Evolutionary conservation across 2,888 invertebrate genomes (phyloP).

Genomic region (Reticulitermes lucifugus): DNA sequence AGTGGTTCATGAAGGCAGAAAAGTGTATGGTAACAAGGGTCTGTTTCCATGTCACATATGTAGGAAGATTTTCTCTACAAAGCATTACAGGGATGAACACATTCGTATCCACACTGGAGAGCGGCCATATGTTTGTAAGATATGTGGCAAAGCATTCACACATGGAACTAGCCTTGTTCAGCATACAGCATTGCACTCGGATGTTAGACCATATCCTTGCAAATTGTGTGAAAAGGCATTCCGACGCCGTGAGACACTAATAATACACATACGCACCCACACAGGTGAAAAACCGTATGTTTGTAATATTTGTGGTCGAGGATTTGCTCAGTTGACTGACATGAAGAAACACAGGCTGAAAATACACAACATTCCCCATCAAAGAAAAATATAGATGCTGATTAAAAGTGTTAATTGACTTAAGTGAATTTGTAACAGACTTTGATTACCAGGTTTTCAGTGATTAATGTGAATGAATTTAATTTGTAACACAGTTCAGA

Average conservation of each 20-base stretch:
- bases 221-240: constrained; percentile 69
- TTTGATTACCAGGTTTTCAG: neutral
- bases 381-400: neutral
- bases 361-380: constrained; percentile 11
- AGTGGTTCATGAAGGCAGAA: constrained; percentile 63
- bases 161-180: constrained; percentile 75
- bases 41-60: constrained; percentile 64
- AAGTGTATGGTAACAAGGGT: constrained; percentile 60
- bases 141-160: constrained; percentile 48
- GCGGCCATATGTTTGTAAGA: constrained; percentile 45
- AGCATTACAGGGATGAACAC: constrained; percentile 62
- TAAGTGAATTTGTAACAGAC: neutral
- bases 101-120: constrained; percentile 49
- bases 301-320: constrained; percentile 66
- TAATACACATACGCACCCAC: constrained; percentile 69
- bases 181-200: constrained; percentile 71
- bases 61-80: constrained; percentile 65
- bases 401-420: neutral
- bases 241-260: constrained; percentile 67
- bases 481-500: no score
- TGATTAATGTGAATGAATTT: neutral
- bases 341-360: constrained; percentile 17
- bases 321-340: constrained; percentile 39
- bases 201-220: constrained; percentile 70
- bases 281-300: constrained; percentile 68